Conservation (phyloP, 1,140 invertebrate species). For the Lithobius niger region DNA sequence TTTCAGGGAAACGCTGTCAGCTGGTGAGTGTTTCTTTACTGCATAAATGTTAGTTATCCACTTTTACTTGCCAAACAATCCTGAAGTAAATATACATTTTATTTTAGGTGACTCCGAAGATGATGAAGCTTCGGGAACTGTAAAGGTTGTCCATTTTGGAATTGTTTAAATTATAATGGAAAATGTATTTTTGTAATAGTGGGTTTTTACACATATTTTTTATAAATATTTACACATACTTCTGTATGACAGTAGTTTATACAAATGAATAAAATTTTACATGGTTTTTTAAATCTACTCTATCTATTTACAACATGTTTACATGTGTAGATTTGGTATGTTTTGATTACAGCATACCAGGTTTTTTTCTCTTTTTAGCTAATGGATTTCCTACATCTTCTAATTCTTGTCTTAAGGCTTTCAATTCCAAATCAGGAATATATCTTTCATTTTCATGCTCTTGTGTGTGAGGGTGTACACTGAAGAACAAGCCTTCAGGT, state of each 20-base stretch:
- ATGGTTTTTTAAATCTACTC: too few relatives aligned
- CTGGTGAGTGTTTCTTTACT: too few relatives aligned
- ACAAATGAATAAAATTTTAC: too few relatives aligned
- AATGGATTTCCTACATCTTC: conserved; percentile 17
- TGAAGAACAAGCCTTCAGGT: too few relatives aligned
- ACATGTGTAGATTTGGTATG: neutral
- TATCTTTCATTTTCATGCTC: conserved; percentile 51
- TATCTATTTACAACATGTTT: neutral
- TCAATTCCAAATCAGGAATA: conserved; percentile 60
- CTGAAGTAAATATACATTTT: too few relatives aligned
- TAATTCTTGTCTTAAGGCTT: conserved; percentile 50
- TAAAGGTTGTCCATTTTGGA: conserved; percentile 21
- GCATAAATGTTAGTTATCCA: too few relatives aligned
- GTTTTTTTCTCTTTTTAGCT: neutral
- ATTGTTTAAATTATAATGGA: conserved; percentile 16
- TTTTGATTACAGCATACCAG: too few relatives aligned
- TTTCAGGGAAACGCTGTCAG: neutral
- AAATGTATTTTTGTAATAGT: conserved; percentile 7
- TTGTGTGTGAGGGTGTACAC: conserved; percentile 42
- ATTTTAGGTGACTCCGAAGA: conserved; percentile 18
- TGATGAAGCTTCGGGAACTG: conserved; percentile 17
- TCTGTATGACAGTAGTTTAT: too few relatives aligned
- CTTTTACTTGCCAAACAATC: too few relatives aligned
- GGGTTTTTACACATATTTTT: too few relatives aligned
- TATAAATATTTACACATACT: too few relatives aligned